Percentiles rank a stretch among this genome's conserved stretches.
Evolutionary conservation across 2,797 vertebrate genomes (phyloP).

Genomic region (Crenuchus spilurus): DNA sequence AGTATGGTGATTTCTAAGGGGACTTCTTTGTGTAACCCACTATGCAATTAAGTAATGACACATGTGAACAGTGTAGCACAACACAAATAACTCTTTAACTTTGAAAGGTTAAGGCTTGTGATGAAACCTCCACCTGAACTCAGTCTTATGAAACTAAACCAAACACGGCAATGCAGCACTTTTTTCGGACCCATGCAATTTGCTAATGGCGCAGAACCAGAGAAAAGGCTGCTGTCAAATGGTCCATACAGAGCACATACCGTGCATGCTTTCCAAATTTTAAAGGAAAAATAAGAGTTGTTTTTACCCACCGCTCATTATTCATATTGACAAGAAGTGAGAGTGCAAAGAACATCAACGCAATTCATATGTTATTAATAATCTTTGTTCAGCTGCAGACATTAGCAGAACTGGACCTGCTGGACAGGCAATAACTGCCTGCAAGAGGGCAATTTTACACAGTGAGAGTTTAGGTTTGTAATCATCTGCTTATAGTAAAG

Average conservation of each 20-base stretch:
- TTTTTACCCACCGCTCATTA: not conserved
- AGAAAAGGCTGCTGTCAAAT: slow-evolving; percentile 37
- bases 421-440: no score
- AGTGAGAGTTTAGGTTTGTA: no score
- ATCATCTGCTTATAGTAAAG: no score
- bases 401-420: not conserved
- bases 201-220: slow-evolving; percentile 48
- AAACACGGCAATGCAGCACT: slow-evolving; percentile 14
- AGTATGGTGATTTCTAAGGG: no score
- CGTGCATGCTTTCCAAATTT: slow-evolving; percentile 57
- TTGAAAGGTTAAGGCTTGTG: no score
- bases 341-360: not conserved
- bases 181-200: slow-evolving; percentile 30
- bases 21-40: no score
- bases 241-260: slow-evolving; percentile 58
- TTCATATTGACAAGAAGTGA: not conserved
- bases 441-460: no score
- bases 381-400: not conserved
- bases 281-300: not conserved
- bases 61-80: no score
- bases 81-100: no score
- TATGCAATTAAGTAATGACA: no score
- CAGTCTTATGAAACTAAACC: slow-evolving; percentile 31
- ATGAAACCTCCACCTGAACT: slow-evolving; percentile 38
- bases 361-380: not conserved